phyloP scores from a whole-genome alignment of 2,113 vertebrate species.

The Pelodiscus sinensis region DNA sequence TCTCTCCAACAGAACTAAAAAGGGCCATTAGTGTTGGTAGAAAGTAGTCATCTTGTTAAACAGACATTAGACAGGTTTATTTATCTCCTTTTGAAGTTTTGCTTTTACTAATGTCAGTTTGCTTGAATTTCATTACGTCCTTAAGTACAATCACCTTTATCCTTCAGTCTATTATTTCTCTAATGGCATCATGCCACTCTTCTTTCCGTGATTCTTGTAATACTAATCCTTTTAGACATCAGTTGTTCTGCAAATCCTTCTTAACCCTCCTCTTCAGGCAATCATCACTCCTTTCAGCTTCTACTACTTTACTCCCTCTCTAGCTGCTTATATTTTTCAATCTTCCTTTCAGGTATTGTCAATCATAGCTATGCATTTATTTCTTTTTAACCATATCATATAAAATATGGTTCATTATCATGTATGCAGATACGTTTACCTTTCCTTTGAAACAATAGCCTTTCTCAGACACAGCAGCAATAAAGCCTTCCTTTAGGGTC shows the following conservation, averaged over 20 bases:
- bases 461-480: background rate
- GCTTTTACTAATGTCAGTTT: background rate
- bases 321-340: background rate
- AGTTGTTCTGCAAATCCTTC: conserved; percentile 55
- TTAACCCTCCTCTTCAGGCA: conserved; percentile 31
- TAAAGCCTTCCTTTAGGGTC: accelerated
- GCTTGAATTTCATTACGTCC: conserved; percentile 35
- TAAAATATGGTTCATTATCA: background rate
- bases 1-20: background rate
- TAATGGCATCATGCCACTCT: background rate
- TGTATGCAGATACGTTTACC: background rate
- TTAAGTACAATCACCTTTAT: background rate
- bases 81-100: conserved; percentile 6
- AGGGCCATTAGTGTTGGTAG: background rate
- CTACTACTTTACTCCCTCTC: conserved; percentile 38
- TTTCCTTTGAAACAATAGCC: background rate
- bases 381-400: background rate
- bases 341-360: background rate
- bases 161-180: background rate
- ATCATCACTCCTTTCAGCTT: conserved; percentile 46
- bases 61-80: background rate
- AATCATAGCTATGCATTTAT: background rate
- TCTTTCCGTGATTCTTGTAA: conserved; percentile 11
- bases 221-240: conserved; percentile 29
- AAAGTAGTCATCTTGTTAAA: conserved; percentile 3